Percentiles rank a stretch among this genome's conserved stretches.
Conservation (phyloP, 2,888 invertebrate species). For the Dicycla oo region DNA sequence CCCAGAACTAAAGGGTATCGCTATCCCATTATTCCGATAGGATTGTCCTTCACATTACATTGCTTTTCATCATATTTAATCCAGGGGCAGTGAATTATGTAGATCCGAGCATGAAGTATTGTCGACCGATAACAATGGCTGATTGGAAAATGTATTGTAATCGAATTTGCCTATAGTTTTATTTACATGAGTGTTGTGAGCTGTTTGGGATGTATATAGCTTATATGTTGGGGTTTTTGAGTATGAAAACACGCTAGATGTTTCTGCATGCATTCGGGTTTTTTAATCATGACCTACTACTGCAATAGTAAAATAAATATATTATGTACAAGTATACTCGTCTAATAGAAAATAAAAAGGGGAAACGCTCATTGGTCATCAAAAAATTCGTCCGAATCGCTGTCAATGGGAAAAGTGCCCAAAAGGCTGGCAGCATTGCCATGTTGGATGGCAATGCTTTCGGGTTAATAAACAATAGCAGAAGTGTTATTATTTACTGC, state of each 20-base stretch:
- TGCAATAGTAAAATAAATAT: too few species aligned
- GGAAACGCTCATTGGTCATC: too few species aligned
- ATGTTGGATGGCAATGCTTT: too few species aligned
- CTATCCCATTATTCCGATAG: conserved; percentile 51
- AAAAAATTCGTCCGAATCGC: too few species aligned
- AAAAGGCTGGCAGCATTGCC: too few species aligned
- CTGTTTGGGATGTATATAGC: conserved; percentile 25
- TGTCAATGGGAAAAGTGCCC: too few species aligned
- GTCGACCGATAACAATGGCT: conserved; percentile 48
- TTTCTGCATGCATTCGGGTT: too few species aligned
- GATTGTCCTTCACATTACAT: conserved; percentile 43
- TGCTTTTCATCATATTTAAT: conserved; percentile 55
- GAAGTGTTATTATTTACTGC: too few species aligned
- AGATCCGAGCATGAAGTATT: conserved; percentile 43
- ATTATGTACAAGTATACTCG: too few species aligned
- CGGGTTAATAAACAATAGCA: too few species aligned
- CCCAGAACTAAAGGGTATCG: conserved; percentile 62
- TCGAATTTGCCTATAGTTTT: conserved; percentile 39
- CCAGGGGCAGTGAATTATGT: conserved; percentile 46
- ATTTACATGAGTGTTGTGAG: conserved; percentile 17
- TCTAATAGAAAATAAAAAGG: too few species aligned
- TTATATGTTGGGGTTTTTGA: conserved; percentile 23
- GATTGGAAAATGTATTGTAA: conserved; percentile 53
- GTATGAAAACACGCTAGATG: neutral
- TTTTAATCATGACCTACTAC: too few species aligned